These are phyloP conservation scores for Craniophora ligustri DNA, from an alignment of 2,888 invertebrate genomes.

Conservation along the genomic window DNA sequence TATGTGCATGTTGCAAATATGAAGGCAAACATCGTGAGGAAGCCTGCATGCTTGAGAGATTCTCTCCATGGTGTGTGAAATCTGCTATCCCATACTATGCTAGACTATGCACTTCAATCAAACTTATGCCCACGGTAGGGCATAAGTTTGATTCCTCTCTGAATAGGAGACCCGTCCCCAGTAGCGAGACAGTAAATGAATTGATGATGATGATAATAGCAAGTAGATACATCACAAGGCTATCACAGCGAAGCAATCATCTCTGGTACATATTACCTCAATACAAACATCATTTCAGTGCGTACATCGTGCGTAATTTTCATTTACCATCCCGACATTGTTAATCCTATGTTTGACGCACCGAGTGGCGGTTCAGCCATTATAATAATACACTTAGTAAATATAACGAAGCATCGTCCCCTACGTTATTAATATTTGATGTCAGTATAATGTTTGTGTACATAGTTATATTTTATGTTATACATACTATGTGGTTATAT, in stretches of 20 bases:
- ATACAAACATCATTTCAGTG: background rate
- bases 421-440: slow-evolving; percentile 1
- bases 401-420: background rate
- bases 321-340: slow-evolving; percentile 16
- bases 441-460: background rate
- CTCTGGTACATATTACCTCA: background rate
- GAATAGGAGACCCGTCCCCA: too few species aligned
- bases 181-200: too few species aligned
- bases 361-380: slow-evolving; percentile 5
- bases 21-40: too few species aligned
- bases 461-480: background rate
- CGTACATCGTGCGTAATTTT: slow-evolving; percentile 17
- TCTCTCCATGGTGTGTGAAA: too few species aligned
- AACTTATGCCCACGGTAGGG: too few species aligned
- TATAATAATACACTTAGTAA: slow-evolving; percentile 14
- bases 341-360: slow-evolving; percentile 16
- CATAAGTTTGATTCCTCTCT: too few species aligned
- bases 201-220: too few species aligned
- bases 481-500: background rate
- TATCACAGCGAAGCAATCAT: background rate
- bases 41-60: too few species aligned
- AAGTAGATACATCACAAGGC: background rate
- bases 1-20: too few species aligned
- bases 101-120: too few species aligned
- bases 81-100: too few species aligned